Evolutionary conservation across 2,797 vertebrate species (phyloP).

Genomic region (Delichon dasypus): DNA sequence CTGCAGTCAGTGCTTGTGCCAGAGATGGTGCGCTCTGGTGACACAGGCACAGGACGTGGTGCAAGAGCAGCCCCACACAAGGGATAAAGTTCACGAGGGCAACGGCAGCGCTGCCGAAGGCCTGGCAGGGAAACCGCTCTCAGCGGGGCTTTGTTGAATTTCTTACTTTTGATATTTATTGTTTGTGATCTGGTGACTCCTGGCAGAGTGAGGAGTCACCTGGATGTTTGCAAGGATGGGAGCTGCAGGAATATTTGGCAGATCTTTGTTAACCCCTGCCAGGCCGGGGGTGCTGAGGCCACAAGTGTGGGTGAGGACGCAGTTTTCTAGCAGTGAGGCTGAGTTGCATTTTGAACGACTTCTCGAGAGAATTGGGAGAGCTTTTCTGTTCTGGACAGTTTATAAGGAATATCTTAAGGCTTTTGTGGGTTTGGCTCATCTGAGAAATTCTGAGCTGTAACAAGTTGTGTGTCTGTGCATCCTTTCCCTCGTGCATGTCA

Average conservation of each 20-base stretch:
- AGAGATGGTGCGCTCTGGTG: not conserved
- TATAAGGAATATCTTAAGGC: not conserved
- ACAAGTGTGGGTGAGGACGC: not conserved
- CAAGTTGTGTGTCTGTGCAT: not conserved
- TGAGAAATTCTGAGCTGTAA: not conserved
- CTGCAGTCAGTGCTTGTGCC: not conserved
- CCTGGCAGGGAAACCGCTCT: not conserved
- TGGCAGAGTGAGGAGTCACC: not conserved
- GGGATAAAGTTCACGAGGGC: not conserved
- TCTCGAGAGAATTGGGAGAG: not conserved
- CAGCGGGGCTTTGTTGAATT: not conserved
- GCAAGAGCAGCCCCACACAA: not conserved
- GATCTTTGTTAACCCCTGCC: not conserved
- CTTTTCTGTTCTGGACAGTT: not conserved
- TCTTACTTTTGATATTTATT: not conserved
- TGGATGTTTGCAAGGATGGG: not conserved
- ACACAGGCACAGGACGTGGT: not conserved
- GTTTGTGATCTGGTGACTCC: no score
- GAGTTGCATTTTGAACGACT: not conserved
- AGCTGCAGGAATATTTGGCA: rapidly evolving
- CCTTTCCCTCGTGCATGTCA: rapidly evolving
- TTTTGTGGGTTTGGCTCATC: not conserved
- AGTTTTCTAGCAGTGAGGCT: not conserved
- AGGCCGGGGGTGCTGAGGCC: not conserved
- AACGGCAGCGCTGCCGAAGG: rapidly evolving